phyloP scores from a whole-genome alignment of 2,888 invertebrate species.

The Cephus rjabovi region DNA sequence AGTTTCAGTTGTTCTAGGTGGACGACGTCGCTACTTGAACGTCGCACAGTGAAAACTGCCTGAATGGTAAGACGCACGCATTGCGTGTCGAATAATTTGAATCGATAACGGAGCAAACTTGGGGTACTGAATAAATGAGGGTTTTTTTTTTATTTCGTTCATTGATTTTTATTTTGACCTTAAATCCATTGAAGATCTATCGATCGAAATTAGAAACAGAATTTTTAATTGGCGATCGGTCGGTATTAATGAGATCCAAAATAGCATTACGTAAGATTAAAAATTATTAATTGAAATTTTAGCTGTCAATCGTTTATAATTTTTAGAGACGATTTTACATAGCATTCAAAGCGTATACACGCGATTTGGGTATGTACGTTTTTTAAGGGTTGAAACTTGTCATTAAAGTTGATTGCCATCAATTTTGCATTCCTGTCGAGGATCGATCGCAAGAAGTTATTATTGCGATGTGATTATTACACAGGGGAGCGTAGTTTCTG shows the following conservation, averaged over 20 bases:
- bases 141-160: neutral
- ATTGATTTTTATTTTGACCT: neutral
- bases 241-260: neutral
- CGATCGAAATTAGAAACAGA: neutral
- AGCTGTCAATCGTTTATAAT: no score
- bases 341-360: neutral
- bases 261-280: neutral
- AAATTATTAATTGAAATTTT: neutral
- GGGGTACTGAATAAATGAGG: constrained; percentile 13
- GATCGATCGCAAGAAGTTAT: constrained; percentile 4
- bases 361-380: neutral
- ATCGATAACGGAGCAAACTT: constrained; percentile 31
- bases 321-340: neutral
- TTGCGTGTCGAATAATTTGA: constrained; percentile 42
- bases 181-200: neutral
- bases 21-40: neutral
- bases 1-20: neutral
- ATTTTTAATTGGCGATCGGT: neutral
- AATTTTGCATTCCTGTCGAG: neutral
- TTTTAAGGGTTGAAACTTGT: neutral
- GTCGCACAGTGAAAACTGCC: constrained; percentile 33
- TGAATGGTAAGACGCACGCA: constrained; percentile 31
- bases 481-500: constrained; percentile 22
- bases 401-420: neutral
- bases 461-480: constrained; percentile 5